phyloP scores from a whole-genome alignment of 92 coral and sea anemone species.

The Parazoanthus atlanticus region DNA sequence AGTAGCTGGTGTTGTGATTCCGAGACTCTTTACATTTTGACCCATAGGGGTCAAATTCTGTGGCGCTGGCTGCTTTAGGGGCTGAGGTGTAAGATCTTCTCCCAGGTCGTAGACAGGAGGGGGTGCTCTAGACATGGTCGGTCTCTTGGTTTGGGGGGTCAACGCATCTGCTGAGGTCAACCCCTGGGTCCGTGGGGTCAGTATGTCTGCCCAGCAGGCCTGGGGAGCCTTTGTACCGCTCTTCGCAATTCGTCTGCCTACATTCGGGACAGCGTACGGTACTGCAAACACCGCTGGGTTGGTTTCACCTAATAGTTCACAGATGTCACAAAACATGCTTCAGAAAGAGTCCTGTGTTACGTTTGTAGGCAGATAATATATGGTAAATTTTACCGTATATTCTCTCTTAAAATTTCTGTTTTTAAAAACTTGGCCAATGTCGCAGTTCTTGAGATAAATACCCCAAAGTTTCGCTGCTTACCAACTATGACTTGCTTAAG shows the following conservation, averaged over 20 bases:
- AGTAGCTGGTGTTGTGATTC: background rate
- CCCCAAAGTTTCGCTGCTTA: no score
- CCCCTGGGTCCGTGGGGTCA: constrained; percentile 15
- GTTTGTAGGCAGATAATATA: no score
- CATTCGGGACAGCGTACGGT: background rate
- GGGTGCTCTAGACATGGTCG: background rate
- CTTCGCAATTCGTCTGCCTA: background rate
- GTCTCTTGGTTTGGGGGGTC: constrained; percentile 13
- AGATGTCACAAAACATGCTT: background rate
- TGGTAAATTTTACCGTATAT: no score
- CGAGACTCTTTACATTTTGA: background rate
- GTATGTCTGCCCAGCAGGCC: constrained; percentile 31
- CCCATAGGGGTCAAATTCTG: background rate
- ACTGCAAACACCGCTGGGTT: constrained; percentile 26
- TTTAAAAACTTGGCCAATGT: no score
- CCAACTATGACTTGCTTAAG: no score
- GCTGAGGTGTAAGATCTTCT: background rate
- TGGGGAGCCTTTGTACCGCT: background rate
- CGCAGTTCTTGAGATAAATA: no score
- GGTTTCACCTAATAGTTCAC: constrained; percentile 2
- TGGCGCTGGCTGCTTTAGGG: background rate
- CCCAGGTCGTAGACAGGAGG: constrained; percentile 30
- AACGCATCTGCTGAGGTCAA: background rate
- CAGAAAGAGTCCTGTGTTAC: background rate
- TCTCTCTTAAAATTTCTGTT: no score